Evolutionary conservation across 2,888 invertebrate genomes (phyloP).

Genomic region (Netelia melanura): DNA sequence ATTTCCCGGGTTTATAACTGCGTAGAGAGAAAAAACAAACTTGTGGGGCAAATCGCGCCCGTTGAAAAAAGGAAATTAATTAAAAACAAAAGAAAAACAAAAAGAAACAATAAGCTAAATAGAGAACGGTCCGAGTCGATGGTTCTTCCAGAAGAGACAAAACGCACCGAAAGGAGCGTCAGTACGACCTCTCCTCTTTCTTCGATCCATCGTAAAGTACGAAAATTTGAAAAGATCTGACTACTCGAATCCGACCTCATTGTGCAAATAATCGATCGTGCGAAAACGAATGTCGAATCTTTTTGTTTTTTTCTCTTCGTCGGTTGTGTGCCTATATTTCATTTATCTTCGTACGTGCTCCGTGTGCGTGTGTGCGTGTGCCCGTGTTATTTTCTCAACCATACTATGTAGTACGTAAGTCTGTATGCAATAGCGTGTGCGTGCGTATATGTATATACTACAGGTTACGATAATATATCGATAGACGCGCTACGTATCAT

Average conservation of each 20-base stretch:
- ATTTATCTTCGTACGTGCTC: constrained; percentile 54
- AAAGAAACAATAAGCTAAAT: constrained; percentile 13
- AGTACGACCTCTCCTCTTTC: constrained; percentile 52
- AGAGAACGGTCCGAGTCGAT: constrained; percentile 4
- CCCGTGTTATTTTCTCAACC: not conserved
- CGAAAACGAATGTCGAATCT: constrained; percentile 27
- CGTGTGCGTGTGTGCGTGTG: constrained; percentile 49
- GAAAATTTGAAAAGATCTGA: constrained; percentile 21
- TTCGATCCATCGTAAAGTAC: not conserved
- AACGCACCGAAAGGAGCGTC: constrained; percentile 24
- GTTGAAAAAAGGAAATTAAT: constrained; percentile 1
- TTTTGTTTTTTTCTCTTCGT: constrained; percentile 46
- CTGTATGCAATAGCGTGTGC: constrained; percentile 59
- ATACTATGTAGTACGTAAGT: constrained; percentile 3
- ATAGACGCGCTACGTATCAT: not conserved
- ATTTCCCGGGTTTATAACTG: constrained; percentile 62
- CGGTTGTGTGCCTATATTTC: constrained; percentile 61
- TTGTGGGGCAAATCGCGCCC: not conserved
- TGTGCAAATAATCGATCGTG: not conserved
- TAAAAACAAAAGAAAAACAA: constrained; percentile 17
- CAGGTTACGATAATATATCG: not conserved
- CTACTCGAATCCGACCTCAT: constrained; percentile 7
- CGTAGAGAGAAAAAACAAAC: constrained; percentile 56
- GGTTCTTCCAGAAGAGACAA: constrained; percentile 46
- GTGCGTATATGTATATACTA: constrained; percentile 62